phyloP scores from a whole-genome alignment of 2,113 vertebrate species.

The Phylloscopus trochiloides region DNA sequence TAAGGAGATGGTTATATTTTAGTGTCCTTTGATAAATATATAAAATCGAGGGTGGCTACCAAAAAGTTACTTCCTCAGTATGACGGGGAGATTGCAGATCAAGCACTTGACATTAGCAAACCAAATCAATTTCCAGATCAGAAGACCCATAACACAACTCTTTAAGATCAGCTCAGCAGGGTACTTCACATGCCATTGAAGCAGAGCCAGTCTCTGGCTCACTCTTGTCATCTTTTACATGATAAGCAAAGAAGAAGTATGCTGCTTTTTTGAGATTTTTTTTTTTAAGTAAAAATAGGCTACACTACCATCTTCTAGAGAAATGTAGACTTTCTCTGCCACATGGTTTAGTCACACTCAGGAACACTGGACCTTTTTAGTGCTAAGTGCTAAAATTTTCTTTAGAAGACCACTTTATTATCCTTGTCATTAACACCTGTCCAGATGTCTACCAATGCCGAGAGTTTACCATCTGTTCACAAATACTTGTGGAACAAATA shows the following conservation, averaged over 20 bases:
- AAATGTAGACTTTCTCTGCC: background rate
- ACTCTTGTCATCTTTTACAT: background rate
- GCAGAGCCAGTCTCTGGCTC: background rate
- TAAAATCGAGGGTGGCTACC: background rate
- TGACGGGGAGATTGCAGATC: background rate
- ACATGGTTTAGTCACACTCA: background rate
- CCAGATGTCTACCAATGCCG: background rate
- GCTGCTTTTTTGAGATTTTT: background rate
- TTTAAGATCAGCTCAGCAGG: background rate
- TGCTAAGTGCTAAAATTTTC: background rate
- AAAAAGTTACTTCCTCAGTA: background rate
- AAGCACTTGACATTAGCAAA: background rate
- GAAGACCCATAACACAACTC: background rate
- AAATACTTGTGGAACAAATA: background rate
- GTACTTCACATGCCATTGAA: background rate
- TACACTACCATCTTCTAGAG: background rate
- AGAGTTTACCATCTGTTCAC: slow-evolving; percentile 7
- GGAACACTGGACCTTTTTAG: background rate
- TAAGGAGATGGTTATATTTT: background rate
- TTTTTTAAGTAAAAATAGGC: background rate
- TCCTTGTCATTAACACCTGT: slow-evolving; percentile 24
- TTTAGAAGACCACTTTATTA: slow-evolving; percentile 4
- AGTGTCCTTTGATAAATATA: background rate
- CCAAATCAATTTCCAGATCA: background rate
- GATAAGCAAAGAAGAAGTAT: background rate